Conservation (phyloP, 2,888 invertebrate genomes). For the Mystacides longicornis region DNA sequence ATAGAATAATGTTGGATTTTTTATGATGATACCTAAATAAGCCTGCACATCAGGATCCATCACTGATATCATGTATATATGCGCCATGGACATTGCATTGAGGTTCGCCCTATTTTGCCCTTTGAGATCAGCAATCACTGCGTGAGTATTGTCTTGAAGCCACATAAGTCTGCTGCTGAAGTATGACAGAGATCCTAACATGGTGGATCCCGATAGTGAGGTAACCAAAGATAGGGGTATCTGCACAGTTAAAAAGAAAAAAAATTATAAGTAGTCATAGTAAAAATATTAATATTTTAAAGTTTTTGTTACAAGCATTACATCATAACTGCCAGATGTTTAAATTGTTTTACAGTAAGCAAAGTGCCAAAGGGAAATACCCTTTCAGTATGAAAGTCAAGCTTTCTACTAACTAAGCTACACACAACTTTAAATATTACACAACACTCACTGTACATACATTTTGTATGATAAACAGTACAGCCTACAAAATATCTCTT, state of each 20-base stretch:
- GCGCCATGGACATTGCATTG: slow-evolving; percentile 55
- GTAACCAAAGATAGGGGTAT: slow-evolving; percentile 40
- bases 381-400: too few species aligned
- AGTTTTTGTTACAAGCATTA: not conserved
- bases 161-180: slow-evolving; percentile 77
- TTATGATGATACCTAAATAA: slow-evolving; percentile 29
- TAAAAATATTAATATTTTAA: not conserved
- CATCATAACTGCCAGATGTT: too few species aligned
- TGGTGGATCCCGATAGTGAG: slow-evolving; percentile 39
- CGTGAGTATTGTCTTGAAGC: slow-evolving; percentile 67
- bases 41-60: slow-evolving; percentile 61
- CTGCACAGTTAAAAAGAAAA: slow-evolving; percentile 28
- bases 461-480: too few species aligned
- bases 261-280: not conserved
- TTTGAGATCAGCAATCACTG: slow-evolving; percentile 66
- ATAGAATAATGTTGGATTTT: too few species aligned
- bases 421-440: too few species aligned
- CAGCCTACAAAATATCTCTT: too few species aligned
- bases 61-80: slow-evolving; percentile 63
- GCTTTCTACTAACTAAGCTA: too few species aligned
- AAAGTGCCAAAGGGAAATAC: too few species aligned
- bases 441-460: too few species aligned
- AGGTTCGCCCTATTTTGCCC: slow-evolving; percentile 66
- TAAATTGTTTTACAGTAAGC: too few species aligned
- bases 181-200: slow-evolving; percentile 63